Evolutionary conservation across 1,140 invertebrate species (phyloP).

Genomic region (Lasioglossum albipes): DNA sequence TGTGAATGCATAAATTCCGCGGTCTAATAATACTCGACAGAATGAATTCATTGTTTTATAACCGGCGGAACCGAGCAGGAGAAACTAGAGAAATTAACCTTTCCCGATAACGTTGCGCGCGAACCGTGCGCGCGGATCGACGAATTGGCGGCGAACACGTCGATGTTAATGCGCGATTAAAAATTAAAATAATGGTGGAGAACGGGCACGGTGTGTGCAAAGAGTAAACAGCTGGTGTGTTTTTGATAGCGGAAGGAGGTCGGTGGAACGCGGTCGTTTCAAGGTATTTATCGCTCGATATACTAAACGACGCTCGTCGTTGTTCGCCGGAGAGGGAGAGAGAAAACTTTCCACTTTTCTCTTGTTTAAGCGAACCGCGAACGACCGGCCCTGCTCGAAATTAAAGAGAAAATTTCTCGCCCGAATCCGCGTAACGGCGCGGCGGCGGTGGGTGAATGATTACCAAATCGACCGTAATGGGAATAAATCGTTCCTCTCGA

Average conservation of each 20-base stretch:
- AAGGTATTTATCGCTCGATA: constrained; percentile 16
- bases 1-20: too few species aligned
- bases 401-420: neutral
- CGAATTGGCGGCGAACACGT: neutral
- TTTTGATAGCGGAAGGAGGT: constrained; percentile 10
- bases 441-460: neutral
- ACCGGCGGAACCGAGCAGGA: too few species aligned
- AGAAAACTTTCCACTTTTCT: constrained; percentile 7
- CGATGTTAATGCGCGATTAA: constrained; percentile 23
- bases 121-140: neutral
- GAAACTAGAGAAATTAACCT: too few species aligned
- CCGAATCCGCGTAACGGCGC: neutral
- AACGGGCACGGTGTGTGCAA: neutral
- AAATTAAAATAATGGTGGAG: neutral
- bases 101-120: too few species aligned
- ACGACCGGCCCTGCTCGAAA: neutral
- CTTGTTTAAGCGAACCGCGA: neutral
- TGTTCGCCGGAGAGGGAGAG: neutral
- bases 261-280: neutral
- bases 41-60: too few species aligned
- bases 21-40: too few species aligned
- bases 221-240: constrained; percentile 10
- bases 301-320: neutral
- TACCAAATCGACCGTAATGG: neutral
- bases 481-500: too few species aligned